Evolutionary conservation across 2,888 invertebrate genomes (phyloP), one percentile per base, ranked within the genome.

Genomic region (Eupelmus urozonus): DNA sequence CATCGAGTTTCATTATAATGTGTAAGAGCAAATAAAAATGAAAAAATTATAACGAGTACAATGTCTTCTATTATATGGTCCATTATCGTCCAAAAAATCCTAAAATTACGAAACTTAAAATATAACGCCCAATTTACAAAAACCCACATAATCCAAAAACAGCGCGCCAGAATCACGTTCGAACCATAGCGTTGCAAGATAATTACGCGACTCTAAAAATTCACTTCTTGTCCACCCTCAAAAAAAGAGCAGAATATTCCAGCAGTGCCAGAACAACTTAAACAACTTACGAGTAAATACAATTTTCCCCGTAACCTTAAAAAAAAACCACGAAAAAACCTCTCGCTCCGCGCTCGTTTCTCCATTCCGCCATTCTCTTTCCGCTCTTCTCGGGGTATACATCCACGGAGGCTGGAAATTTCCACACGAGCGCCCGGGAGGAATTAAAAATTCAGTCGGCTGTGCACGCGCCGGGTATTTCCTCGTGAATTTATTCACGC

Each of bases 361-460:
- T 40, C 18, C 45, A 13, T 9, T 34, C 34, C 9, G 34, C n/a
- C 16, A n/a, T 29, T 59, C 59, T 29, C 59, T 29, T 7, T 59
- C 11, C 20, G 53, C 25, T 57, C 11, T 51, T 9, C 9, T 2
- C 18, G 16, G 62, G 23, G 62, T 63, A 42, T 13, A 16, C 23
- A 13, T 34, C 45, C 2, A 45, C 13, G 16, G 62, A n/a, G 42
- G 62, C 23, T 23, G 16, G 23, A 63, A 23, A 13, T 25, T 34
- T 11, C 1, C 62, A 18, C 16, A 34, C 55, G 55, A 5, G n/a
- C 13, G 9, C 5, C 9, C 65, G 18, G 18, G 51, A 20, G 20
- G 11, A 71, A 71, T 71, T 53, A 71, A 71, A 71, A 71, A 62
- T 71, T 51, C 62, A 51, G n/a, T 13, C 27, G 13, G 27, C 57